phyloP scores from a whole-genome alignment of 2,888 invertebrate species.

The Noctua fimbriata region DNA sequence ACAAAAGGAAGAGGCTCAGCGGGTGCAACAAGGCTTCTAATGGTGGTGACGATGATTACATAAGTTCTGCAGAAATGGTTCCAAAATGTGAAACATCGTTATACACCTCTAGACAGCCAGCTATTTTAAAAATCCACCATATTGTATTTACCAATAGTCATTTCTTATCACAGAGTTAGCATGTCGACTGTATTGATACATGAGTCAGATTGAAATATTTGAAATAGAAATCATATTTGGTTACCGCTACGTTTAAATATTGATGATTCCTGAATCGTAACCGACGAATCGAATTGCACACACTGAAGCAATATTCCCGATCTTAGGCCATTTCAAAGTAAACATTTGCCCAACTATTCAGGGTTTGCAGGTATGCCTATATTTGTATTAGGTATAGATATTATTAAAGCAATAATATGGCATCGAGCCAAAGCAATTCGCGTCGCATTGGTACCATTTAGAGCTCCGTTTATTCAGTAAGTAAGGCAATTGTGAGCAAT shows the following conservation, averaged over 20 bases:
- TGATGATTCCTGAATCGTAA: not conserved
- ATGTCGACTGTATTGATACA: not conserved
- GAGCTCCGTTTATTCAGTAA: conserved; percentile 58
- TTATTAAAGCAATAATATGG: conserved; percentile 54
- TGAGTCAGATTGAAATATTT: conserved; percentile 1
- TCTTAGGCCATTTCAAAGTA: conserved; percentile 18
- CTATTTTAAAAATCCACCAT: not conserved
- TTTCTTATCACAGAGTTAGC: not conserved
- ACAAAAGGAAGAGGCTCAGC: not conserved
- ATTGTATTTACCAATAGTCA: not conserved
- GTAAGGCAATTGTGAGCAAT: conserved; percentile 62
- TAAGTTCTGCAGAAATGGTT: not conserved
- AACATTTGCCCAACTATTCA: conserved; percentile 38
- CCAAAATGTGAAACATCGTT: no score
- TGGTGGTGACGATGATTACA: not conserved
- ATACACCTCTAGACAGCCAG: not conserved
- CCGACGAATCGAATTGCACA: not conserved
- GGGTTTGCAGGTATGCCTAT: conserved; percentile 58
- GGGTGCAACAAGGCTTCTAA: not conserved
- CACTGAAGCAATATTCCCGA: not conserved
- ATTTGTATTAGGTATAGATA: conserved; percentile 55
- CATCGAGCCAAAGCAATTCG: conserved; percentile 58
- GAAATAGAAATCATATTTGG: not conserved
- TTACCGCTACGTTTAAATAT: conserved; percentile 19
- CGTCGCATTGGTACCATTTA: conserved; percentile 61